Evolutionary conservation across 2,888 invertebrate species (phyloP), one percentile per base, ranked within the genome.

Genomic region (Acleris cristana): DNA sequence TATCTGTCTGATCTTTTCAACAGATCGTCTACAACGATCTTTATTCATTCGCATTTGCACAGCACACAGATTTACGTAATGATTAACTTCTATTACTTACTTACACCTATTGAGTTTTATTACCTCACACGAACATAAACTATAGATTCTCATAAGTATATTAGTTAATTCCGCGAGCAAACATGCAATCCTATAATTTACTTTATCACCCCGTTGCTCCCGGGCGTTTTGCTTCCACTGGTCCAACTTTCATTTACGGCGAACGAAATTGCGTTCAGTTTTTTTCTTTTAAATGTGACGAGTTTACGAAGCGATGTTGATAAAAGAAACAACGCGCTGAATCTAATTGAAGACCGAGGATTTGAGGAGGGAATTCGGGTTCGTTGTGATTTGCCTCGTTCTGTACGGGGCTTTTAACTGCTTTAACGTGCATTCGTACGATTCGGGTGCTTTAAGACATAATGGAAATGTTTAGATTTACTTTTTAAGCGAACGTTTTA

Each of bases 271-370:
- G 60, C 34, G 49, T 60, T 52, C n/a, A 48, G 54, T 60, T 55
- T 60, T 65, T 59, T 65, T 21, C 23, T 65, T 64, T 64, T 65
- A 44, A 55, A 54, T 65, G 60, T 65, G 48, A 64, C 60, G 48
- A 58, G 12, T 53, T 57, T 59, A 45, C 58, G 55, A 34, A 49
- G 34, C 60, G 59, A 48, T 54, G 65, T 40, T 54, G 49, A 60
- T 55, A 61, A 66, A 66, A 66, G 61, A 66, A 61, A 56, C 66
- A 65, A 65, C 30, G 54, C 49, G 40, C n/a, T 19, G 23, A 64
- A 63, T 63, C 54, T 63, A 68, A 68, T 68, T 68, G 63, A 68
- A 68, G 58, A 49, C 53, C 58, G 58, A 52, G 68, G 55, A 64
- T 64, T 64, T 64, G 45, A 55, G 34, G 59, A 63, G 48, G 21